Conservation (phyloP, 2,888 invertebrate genomes). For the Gnatocerus cornutus region DNA sequence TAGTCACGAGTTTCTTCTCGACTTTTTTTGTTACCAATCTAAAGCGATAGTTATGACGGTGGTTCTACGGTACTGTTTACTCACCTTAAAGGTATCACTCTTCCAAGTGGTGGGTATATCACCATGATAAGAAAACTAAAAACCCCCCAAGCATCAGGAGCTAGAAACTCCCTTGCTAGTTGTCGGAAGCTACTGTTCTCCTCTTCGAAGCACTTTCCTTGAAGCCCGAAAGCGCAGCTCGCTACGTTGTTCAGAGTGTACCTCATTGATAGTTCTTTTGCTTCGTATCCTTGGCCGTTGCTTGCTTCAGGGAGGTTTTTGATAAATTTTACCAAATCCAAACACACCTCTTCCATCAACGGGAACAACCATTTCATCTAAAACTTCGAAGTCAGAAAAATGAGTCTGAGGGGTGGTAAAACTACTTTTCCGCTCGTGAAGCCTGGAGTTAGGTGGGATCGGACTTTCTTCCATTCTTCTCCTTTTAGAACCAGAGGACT, state of each 20-base stretch:
- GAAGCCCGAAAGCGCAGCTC: slow-evolving; percentile 70
- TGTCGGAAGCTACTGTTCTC: slow-evolving; percentile 58
- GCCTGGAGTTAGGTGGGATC: slow-evolving; percentile 72
- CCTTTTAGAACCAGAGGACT: slow-evolving; percentile 72
- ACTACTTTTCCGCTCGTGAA: slow-evolving; percentile 72
- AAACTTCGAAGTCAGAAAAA: not conserved
- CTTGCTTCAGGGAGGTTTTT: slow-evolving; percentile 63
- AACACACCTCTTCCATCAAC: slow-evolving; percentile 70
- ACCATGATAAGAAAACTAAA: slow-evolving; percentile 43
- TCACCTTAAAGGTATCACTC: slow-evolving; percentile 42
- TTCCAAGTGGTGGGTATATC: slow-evolving; percentile 47
- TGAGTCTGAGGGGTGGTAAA: not conserved
- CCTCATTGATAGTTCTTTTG: slow-evolving; percentile 65
- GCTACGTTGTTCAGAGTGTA: slow-evolving; percentile 69
- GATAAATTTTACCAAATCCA: slow-evolving; percentile 69
- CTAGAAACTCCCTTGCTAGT: slow-evolving; percentile 55
- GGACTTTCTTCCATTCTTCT: slow-evolving; percentile 71
- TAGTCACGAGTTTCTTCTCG: slow-evolving; percentile 63
- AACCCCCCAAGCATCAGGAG: slow-evolving; percentile 31
- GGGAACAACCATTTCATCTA: slow-evolving; percentile 67
- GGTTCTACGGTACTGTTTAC: too few species aligned
- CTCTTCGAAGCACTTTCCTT: slow-evolving; percentile 68
- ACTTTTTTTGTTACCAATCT: slow-evolving; percentile 57
- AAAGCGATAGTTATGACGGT: too few species aligned
- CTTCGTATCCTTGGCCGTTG: slow-evolving; percentile 61